Evolutionary conservation across 2,113 vertebrate genomes (phyloP).

Genomic region (Grus americana): DNA sequence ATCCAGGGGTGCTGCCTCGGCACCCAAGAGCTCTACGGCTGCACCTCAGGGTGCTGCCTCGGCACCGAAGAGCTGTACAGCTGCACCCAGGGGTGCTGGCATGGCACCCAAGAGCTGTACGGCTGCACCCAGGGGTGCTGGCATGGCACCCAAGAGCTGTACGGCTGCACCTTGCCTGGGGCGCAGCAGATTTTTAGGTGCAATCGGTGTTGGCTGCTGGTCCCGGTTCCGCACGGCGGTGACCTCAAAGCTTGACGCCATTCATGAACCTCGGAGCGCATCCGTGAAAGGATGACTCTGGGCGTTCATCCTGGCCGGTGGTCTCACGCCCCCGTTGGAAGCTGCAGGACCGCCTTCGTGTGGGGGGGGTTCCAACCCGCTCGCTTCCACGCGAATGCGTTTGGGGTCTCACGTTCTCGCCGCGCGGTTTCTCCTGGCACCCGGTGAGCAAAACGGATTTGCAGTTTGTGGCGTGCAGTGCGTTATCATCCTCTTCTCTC

Average conservation of each 20-base stretch:
- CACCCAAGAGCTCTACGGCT: too few relatives aligned
- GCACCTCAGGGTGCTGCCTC: too few relatives aligned
- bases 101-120: too few relatives aligned
- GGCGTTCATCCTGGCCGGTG: accelerated
- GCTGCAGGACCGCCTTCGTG: accelerated
- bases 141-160: not conserved
- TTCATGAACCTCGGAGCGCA: not conserved
- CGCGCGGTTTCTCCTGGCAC: accelerated
- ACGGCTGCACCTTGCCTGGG: not conserved
- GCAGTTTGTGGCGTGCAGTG: not conserved
- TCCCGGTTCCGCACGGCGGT: accelerated
- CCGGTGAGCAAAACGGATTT: not conserved
- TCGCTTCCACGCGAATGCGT: accelerated
- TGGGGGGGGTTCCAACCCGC: not conserved
- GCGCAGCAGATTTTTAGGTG: not conserved
- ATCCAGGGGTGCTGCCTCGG: too few relatives aligned
- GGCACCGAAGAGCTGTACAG: too few relatives aligned
- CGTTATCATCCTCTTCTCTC: not conserved
- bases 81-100: not conserved
- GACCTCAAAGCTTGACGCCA: too few relatives aligned
- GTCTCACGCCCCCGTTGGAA: too few relatives aligned
- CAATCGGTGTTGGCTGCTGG: too few relatives aligned
- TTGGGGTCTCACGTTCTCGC: not conserved
- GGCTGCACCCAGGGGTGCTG: not conserved
- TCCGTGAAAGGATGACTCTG: accelerated